These are phyloP conservation scores for Clostera curtula DNA, from an alignment of 2,888 invertebrate species.

Conservation along the genomic window DNA sequence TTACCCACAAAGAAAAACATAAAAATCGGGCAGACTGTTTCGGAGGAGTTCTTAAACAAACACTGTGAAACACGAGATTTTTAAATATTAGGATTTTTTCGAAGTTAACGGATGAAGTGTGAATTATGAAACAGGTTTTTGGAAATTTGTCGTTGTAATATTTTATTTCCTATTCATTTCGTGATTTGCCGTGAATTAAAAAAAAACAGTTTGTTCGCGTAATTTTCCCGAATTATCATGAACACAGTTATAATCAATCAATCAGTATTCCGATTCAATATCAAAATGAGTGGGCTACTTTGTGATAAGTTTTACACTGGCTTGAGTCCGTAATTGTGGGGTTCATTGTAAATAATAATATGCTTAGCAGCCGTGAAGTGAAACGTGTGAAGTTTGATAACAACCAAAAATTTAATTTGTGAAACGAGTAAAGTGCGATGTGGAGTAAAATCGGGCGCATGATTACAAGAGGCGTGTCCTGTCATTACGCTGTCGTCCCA, in stretches of 20 bases:
- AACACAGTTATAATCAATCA: slow-evolving; percentile 44
- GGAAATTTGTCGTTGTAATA: too few species aligned
- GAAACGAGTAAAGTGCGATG: slow-evolving; percentile 63
- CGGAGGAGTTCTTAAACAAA: too few species aligned
- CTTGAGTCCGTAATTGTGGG: slow-evolving; percentile 50
- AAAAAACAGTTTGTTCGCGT: too few species aligned
- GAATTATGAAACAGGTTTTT: too few species aligned
- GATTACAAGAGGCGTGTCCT: slow-evolving; percentile 58
- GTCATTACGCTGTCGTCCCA: slow-evolving; percentile 55
- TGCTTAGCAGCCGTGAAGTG: slow-evolving; percentile 43
- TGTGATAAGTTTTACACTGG: slow-evolving; percentile 41
- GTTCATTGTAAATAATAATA: slow-evolving; percentile 54
- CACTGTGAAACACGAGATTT: too few species aligned
- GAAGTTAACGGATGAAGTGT: too few species aligned
- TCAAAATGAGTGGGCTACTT: slow-evolving; percentile 32
- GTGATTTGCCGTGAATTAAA: too few species aligned
- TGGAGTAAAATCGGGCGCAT: slow-evolving; percentile 56
- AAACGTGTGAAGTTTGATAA: slow-evolving; percentile 56
- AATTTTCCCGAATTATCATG: slow-evolving; percentile 27
- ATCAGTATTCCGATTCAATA: slow-evolving; percentile 27
- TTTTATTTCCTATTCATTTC: too few species aligned
- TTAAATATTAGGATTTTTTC: too few species aligned
- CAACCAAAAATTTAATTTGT: slow-evolving; percentile 48
- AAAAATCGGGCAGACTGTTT: too few species aligned
- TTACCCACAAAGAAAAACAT: too few species aligned